These are phyloP conservation scores for Eurois occulta DNA, from an alignment of 2,888 invertebrate species.

Conservation along the genomic window DNA sequence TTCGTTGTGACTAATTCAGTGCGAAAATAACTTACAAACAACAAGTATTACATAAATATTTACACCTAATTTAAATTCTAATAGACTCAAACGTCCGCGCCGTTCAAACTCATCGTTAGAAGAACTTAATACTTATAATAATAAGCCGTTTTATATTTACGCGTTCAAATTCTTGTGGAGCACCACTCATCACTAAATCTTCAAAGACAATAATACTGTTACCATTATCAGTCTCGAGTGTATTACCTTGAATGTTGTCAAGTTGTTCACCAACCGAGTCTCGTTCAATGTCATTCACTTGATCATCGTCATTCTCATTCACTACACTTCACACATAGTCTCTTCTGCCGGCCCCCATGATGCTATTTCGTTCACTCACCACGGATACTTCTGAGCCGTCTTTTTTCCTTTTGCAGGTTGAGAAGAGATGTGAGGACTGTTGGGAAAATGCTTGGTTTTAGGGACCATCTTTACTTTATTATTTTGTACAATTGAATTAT, in stretches of 20 bases:
- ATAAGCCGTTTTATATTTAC: conserved; percentile 1
- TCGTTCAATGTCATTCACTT: conserved; percentile 47
- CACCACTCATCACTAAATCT: conserved; percentile 71
- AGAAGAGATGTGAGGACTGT: conserved; percentile 84
- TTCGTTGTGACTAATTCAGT: conserved; percentile 26
- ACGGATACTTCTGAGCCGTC: conserved; percentile 86
- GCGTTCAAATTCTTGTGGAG: conserved; percentile 13
- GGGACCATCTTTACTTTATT: not conserved
- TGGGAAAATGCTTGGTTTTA: not conserved
- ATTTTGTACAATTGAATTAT: not conserved
- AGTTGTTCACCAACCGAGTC: conserved; percentile 57
- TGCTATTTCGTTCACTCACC: conserved; percentile 87
- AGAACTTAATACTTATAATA: conserved; percentile 28
- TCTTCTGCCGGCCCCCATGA: conserved; percentile 82
- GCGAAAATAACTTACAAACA: conserved; percentile 32
- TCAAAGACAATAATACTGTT: conserved; percentile 83
- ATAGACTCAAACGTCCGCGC: conserved; percentile 7
- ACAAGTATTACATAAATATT: conserved; percentile 26
- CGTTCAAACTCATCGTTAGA: conserved; percentile 14
- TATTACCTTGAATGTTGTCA: conserved; percentile 66
- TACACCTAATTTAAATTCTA: conserved; percentile 42
- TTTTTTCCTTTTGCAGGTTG: conserved; percentile 82
- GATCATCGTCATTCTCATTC: conserved; percentile 36
- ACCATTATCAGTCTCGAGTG: conserved; percentile 85
- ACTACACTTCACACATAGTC: conserved; percentile 80